Evolutionary conservation across 2,113 vertebrate genomes (phyloP).

Genomic region (Amblyornis subalaris): DNA sequence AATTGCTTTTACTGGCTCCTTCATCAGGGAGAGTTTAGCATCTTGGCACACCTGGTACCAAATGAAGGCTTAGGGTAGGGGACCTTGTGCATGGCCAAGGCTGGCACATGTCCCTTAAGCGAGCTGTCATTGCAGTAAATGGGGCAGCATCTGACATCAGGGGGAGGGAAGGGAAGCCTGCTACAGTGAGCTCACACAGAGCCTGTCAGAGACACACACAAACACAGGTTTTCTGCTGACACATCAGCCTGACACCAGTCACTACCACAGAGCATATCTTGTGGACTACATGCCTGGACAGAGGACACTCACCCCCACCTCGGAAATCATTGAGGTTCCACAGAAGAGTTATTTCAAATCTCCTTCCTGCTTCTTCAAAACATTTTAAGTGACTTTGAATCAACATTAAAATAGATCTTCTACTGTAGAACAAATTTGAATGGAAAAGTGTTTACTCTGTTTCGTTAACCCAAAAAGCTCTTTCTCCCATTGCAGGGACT

Average conservation of each 20-base stretch:
- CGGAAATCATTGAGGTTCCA: not conserved
- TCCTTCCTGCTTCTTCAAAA: not conserved
- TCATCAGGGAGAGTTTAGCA: not conserved
- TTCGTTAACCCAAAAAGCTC: not conserved
- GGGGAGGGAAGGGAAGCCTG: not conserved
- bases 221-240: not conserved
- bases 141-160: not conserved
- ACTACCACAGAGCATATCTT: not conserved
- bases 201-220: not conserved
- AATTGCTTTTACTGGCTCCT: not conserved
- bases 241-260: not conserved
- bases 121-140: not conserved
- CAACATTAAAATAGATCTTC: not conserved
- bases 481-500: not conserved
- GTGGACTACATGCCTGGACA: not conserved
- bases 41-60: not conserved
- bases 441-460: not conserved
- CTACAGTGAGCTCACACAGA: not conserved
- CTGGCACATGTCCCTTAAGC: not conserved
- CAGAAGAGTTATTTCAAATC: not conserved
- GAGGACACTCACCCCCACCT: not conserved
- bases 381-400: not conserved
- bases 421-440: not conserved
- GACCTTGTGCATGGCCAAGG: rapidly evolving
- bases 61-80: not conserved